These are phyloP conservation scores for Mus spicilegus DNA, from an alignment of 2,113 vertebrate species.

Conservation along the genomic window DNA sequence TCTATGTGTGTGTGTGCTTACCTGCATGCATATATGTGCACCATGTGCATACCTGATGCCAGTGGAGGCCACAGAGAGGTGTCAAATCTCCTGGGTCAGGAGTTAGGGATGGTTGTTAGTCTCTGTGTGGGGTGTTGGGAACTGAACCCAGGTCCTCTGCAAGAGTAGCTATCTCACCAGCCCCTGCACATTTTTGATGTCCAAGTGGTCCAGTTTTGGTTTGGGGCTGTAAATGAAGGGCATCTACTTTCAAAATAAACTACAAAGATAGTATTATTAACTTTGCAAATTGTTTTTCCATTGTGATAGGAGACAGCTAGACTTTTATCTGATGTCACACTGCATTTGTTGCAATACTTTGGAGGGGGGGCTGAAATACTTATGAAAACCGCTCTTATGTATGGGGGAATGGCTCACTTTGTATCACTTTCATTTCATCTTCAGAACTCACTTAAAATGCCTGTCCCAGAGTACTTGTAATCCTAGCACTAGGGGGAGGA, in stretches of 20 bases:
- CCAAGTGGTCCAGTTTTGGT: neutral
- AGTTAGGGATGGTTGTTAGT: neutral
- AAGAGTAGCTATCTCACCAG: neutral
- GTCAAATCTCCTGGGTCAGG: neutral
- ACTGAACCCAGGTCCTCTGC: neutral
- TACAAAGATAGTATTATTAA: neutral
- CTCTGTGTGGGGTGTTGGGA: neutral
- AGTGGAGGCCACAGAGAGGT: neutral
- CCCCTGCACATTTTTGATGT: neutral
- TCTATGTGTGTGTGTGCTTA: neutral
- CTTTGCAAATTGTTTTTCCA: neutral
- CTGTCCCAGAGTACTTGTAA: neutral
- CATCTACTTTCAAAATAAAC: neutral
- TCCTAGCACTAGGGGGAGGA: neutral
- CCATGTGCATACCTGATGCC: neutral
- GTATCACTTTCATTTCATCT: neutral
- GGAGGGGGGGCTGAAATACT: conserved; percentile 10
- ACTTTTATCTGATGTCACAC: conserved; percentile 11
- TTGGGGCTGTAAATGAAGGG: neutral
- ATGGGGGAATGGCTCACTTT: neutral
- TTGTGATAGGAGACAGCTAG: conserved; percentile 15
- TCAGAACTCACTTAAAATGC: neutral
- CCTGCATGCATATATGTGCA: neutral
- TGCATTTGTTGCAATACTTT: neutral
- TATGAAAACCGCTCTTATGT: conserved; percentile 11